Conservation (phyloP, 2,113 vertebrate genomes). For the cattle (Bos taurus) region DNA sequence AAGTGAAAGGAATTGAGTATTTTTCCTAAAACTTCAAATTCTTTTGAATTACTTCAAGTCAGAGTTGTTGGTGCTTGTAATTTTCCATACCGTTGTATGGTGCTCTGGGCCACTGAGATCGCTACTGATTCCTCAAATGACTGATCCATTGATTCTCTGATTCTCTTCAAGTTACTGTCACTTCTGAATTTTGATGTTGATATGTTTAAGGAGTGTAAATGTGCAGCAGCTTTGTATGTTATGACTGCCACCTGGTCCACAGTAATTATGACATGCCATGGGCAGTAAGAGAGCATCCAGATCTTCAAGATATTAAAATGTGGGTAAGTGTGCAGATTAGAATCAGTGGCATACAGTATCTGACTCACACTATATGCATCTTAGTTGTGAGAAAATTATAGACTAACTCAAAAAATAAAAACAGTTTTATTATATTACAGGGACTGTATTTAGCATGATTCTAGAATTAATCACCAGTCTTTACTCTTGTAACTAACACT, state of each 20-base stretch:
- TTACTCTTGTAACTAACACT: neutral
- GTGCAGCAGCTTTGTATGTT: neutral
- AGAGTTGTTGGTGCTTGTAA: neutral
- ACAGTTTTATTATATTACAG: neutral
- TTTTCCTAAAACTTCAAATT: neutral
- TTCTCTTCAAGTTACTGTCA: constrained; percentile 48
- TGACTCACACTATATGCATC: neutral
- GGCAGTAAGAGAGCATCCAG: neutral
- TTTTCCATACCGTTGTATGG: neutral
- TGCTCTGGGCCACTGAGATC: neutral
- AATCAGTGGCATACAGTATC: neutral
- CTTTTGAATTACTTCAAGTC: neutral
- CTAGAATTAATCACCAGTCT: neutral
- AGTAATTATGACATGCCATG: neutral
- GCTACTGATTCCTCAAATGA: neutral
- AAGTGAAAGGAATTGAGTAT: neutral
- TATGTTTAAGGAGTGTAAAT: neutral
- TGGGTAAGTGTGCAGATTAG: neutral
- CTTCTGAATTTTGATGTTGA: constrained; percentile 39
- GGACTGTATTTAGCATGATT: neutral
- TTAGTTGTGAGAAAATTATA: constrained; percentile 10
- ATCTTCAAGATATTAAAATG: constrained; percentile 21
- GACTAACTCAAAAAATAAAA: neutral
- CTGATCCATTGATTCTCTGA: constrained; percentile 38
- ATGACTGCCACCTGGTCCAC: neutral